Base-by-base conservation (phyloP, 2,113 vertebrate genomes). In the Syngnathus floridae region DNA sequence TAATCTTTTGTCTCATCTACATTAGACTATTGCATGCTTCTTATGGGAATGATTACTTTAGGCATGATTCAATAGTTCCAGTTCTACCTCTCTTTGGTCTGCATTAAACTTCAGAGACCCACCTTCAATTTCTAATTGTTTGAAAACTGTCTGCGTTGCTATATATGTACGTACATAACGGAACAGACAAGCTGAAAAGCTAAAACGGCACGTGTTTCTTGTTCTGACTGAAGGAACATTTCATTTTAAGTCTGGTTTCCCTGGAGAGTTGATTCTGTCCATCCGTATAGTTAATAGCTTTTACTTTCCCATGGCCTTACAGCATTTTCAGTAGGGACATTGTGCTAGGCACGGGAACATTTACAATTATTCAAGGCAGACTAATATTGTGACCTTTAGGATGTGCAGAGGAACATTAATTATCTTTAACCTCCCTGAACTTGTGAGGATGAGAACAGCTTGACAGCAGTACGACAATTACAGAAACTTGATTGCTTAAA, bases 331-430 rank as follows among this genome's bases (percentile, higher is more conserved):
- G 37, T 2, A 40, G 37, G 57, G 19, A 60, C 57, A 60, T 60
- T 40, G 57, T 21, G 57, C 7, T 60, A 60, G 37, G 57, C 57
- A 40, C 35, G 3, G 37, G 19, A 40, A 60, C 36, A 60, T 60
- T 60, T 40, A 60, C 19, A 41, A 40, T 60, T 40, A 60, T 13
- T 21, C 19, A 60, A 41, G 36, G 36, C 36, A 38, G 57, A 11
- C 57, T 40, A 60, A 60, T 60, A 37, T 40, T 60, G 19, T 40
- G 57, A 60, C 36, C 57, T 41, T 60, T 60, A 60, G 19, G 37
- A 60, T 12, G 57, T 38, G 37, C 13, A 40, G 57, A 40, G 22
- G 36, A 60, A 60, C 19, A 40, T 60, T 60, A 40, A 60, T 60
- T 41, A 60, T 60, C 37, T 40, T 60, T 37, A 40, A 13, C 57